Conservation (phyloP, 2,113 vertebrate species). For the Alectura lathami region DNA sequence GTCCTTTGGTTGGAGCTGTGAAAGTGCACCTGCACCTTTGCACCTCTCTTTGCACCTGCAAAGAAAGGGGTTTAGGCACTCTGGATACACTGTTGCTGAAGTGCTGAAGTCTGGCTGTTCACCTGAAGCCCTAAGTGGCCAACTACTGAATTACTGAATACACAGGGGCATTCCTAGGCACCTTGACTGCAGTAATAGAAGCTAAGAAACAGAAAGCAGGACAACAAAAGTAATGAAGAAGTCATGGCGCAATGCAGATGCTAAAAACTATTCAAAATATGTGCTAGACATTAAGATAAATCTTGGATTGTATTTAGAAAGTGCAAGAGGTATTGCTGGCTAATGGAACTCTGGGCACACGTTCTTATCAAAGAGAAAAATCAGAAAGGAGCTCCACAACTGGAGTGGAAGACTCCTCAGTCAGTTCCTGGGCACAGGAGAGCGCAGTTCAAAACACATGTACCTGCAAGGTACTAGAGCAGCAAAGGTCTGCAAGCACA, state of each 20-base stretch:
- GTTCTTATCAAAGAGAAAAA: background rate
- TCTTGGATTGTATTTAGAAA: background rate
- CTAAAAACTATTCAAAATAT: no score
- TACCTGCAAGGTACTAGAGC: background rate
- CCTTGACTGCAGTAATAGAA: background rate
- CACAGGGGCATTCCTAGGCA: background rate
- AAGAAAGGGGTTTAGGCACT: background rate
- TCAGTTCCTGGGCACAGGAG: background rate
- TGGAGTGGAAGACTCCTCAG: background rate
- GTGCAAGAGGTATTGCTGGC: background rate
- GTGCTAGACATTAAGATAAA: background rate
- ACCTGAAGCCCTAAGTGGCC: background rate
- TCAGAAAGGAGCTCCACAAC: background rate
- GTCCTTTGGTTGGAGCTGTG: background rate
- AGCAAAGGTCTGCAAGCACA: background rate
- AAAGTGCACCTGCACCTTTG: no score
- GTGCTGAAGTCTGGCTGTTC: background rate
- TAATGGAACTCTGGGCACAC: background rate
- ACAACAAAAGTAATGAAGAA: background rate
- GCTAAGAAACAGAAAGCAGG: background rate
- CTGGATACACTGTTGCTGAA: rapidly evolving
- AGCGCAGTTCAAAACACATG: background rate
- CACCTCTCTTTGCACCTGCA: background rate
- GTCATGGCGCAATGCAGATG: rapidly evolving
- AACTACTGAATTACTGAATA: background rate